Evolutionary conservation across 2,113 vertebrate genomes (phyloP).

Genomic region (Saccopteryx leptura): DNA sequence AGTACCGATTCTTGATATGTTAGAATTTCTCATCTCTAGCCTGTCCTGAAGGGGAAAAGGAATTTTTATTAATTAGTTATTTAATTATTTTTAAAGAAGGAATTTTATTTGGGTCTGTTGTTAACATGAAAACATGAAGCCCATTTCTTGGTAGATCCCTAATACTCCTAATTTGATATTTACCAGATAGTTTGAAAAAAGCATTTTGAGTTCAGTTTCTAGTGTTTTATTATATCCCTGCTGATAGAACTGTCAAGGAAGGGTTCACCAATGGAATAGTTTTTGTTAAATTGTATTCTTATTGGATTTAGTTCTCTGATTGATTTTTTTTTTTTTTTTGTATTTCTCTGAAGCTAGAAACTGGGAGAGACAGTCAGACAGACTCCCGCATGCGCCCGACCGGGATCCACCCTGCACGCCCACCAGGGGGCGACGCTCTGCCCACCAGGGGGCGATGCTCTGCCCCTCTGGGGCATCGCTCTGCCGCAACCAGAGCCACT

Average conservation of each 20-base stretch:
- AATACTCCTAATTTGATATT: conserved; percentile 54
- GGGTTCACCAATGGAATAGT: background rate
- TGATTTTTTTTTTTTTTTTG: conserved; percentile 17
- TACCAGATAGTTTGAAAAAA: background rate
- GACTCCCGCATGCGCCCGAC: too few species aligned
- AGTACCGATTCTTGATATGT: conserved; percentile 41
- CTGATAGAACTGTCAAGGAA: conserved; percentile 15
- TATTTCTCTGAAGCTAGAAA: too few species aligned
- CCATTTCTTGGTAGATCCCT: conserved; percentile 47
- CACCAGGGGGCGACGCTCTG: too few species aligned
- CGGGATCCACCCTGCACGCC: too few species aligned
- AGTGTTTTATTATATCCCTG: background rate
- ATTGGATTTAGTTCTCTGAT: background rate
- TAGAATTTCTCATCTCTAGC: conserved; percentile 44
- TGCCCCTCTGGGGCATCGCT: too few species aligned
- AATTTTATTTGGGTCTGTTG: background rate
- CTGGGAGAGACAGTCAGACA: too few species aligned
- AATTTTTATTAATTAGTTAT: background rate
- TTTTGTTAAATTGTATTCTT: conserved; percentile 52
- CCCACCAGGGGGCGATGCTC: too few species aligned
- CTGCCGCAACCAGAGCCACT: too few species aligned
- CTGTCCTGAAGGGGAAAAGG: background rate
- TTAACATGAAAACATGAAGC: conserved; percentile 44
- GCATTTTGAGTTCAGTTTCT: conserved; percentile 9
- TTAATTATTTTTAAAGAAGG: too few species aligned